Evolutionary conservation across 2,113 vertebrate species (phyloP).

Genomic region (Podarcis muralis): DNA sequence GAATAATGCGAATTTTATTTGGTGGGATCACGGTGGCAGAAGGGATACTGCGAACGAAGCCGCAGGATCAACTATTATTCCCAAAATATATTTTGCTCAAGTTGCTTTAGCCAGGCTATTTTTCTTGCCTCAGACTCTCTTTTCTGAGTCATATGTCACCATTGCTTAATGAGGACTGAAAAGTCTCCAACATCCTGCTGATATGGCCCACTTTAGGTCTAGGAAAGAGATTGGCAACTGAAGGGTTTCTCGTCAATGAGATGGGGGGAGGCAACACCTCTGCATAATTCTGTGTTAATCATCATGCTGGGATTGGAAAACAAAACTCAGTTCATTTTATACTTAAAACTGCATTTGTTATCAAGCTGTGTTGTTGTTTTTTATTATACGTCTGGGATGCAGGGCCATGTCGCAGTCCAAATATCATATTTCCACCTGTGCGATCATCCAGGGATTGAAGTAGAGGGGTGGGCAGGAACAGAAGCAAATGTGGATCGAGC

Average conservation of each 20-base stretch:
- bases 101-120: not conserved
- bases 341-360: too few species aligned
- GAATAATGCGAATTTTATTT: constrained; percentile 12
- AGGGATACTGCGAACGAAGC: not conserved
- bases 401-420: too few species aligned
- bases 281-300: not conserved
- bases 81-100: constrained; percentile 19
- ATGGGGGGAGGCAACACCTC: too few species aligned
- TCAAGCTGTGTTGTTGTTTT: too few species aligned
- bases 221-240: not conserved
- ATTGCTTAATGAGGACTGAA: not conserved
- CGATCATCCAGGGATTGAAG: too few species aligned
- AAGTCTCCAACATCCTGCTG: not conserved
- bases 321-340: not conserved
- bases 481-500: too few species aligned
- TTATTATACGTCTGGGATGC: too few species aligned
- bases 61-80: constrained; percentile 6
- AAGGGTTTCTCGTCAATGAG: not conserved
- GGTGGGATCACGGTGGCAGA: not conserved
- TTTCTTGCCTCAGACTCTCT: not conserved
- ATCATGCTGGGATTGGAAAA: not conserved
- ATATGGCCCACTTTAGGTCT: not conserved
- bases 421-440: too few species aligned
- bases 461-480: too few species aligned
- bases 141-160: constrained; percentile 8